Base-by-base conservation (phyloP, 2,113 vertebrate genomes). In the Nyctibius bracteatus region DNA sequence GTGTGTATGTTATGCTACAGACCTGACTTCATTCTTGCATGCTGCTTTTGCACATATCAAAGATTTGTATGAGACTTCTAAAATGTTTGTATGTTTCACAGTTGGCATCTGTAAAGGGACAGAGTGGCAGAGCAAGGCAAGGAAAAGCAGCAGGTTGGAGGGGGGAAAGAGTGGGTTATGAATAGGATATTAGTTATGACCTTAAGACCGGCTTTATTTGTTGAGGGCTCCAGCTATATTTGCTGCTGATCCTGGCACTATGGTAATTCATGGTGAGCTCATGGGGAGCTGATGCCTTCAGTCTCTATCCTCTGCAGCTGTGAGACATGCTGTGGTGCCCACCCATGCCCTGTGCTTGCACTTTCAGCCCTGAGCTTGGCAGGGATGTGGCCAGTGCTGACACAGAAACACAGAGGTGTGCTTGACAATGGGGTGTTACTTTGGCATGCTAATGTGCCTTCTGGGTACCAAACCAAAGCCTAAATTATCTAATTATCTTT, bases 401-500 rank as follows among this genome's bases (percentile, higher is more conserved):
- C 15, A 21, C 20, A 31, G 61, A 68, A 77, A 25, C 14, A 6
- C 0, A 44, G 33, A 31, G 30, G 2, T 5, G 7, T 7, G 70
- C 23, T 74, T 59, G n/a, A 52, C 6, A 47, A 11, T 11, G 7
- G 12, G 8, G 2, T 70, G 21, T 35, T 70, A 16, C 14, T 72
- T 57, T 52, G 31, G 15, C 16, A 12, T 5, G 25, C 4, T 68
- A 44, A 44, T 4, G 2, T 31, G 8, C 1, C 0, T 52, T 73
- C 14, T 86, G 23, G 8, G 46, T 46, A 16, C 19, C 43, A 58
- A 87, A 33, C 23, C 5, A 19, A 54, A 84, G 35, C 8, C 30
- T 33, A 31, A 85, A 59, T 24, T 27, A 35, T 14, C 8, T 59
- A 25, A 51, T 37, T 2, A 8, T 37, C 39, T 75, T 81, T 61